phyloP scores from a whole-genome alignment of 2,888 invertebrate genomes.

The Steinernema scapterisci region DNA sequence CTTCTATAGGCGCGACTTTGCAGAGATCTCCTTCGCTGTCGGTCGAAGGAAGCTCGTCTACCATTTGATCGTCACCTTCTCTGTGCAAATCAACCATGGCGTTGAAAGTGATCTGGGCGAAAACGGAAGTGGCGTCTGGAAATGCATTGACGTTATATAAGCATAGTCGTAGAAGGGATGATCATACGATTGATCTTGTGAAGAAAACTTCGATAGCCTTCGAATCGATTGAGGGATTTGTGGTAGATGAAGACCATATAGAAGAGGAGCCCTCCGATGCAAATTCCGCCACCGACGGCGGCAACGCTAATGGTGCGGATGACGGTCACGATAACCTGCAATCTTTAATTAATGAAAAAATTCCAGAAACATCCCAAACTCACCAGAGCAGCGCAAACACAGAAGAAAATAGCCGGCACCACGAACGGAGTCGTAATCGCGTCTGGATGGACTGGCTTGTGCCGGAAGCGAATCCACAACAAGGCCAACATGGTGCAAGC shows the following conservation, averaged over 20 bases:
- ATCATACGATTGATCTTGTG: conserved; percentile 41
- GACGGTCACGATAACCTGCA: conserved; percentile 51
- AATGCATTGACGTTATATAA: neutral
- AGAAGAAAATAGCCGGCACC: conserved; percentile 60
- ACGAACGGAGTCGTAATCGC: conserved; percentile 56
- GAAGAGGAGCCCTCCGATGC: conserved; percentile 39
- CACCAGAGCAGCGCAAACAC: conserved; percentile 50
- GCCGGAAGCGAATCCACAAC: conserved; percentile 56
- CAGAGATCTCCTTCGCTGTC: neutral
- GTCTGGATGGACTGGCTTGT: conserved; percentile 53
- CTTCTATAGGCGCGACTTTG: conserved; percentile 13
- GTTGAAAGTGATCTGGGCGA: conserved; percentile 24
- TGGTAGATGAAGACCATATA: conserved; percentile 44
- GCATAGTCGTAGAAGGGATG: too few relatives aligned
- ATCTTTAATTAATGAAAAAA: neutral
- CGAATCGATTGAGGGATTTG: conserved; percentile 38
- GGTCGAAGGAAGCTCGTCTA: neutral
- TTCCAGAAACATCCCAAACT: neutral
- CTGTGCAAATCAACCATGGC: conserved; percentile 8
- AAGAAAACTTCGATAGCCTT: conserved; percentile 29
- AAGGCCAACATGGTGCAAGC: conserved; percentile 62
- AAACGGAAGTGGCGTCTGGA: conserved; percentile 10
- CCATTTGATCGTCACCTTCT: conserved; percentile 14
- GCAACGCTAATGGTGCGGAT: conserved; percentile 51
- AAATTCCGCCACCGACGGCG: conserved; percentile 39